Base-by-base conservation (phyloP, 2,888 invertebrate genomes). In the Pristionchus mayeri region DNA sequence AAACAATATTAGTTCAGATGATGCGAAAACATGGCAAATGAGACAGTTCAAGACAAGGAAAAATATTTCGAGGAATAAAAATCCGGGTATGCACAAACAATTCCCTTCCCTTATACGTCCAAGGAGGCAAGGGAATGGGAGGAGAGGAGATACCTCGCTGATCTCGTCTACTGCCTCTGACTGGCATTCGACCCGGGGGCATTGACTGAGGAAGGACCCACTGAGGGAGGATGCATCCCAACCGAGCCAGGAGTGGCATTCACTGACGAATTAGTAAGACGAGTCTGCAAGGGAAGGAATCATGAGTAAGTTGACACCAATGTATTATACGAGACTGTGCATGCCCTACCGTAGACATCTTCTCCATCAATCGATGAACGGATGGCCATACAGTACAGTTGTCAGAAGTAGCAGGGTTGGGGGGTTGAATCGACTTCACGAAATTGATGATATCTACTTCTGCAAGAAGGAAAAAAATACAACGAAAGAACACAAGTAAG, bases 151-250 rank as follows among this genome's bases (percentile, higher is more conserved):
- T 18, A 78, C 50, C 44, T 63, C 24, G 24, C n/a, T 13, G 13
- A 34, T 34, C 57, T 21, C 16, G 7, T 24, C 54, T 75, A 82
- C 27, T 75, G 75, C 75, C 84, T 27, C 37, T 52, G 50, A 54
- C 84, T 84, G 52, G 84, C 84, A 40, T 84, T 84, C 6, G 84
- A 84, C 16, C 71, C 84, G 40, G 84, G 84, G 7, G 71, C 54
- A 27, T 27, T 57, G 9, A 84, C 54, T n/a, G 84, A 84, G 21
- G 40, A 50, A 0, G 84, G 84, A 7, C 50, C 52, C 9, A 71
- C 84, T 3, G 54, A 48, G 16, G 75, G 71, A 21, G 44, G 71
- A 24, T 30, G 63, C 48, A 21, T 16, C 30, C 82, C 82, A 27
- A 82, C 82, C 11, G 82, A 82, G 7, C 63, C 82, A 18, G 60